A percentile compares a stretch with the other conserved stretches of the same genome.
Conservation (phyloP, 2,888 invertebrate species). For the Rhagium mordax region DNA sequence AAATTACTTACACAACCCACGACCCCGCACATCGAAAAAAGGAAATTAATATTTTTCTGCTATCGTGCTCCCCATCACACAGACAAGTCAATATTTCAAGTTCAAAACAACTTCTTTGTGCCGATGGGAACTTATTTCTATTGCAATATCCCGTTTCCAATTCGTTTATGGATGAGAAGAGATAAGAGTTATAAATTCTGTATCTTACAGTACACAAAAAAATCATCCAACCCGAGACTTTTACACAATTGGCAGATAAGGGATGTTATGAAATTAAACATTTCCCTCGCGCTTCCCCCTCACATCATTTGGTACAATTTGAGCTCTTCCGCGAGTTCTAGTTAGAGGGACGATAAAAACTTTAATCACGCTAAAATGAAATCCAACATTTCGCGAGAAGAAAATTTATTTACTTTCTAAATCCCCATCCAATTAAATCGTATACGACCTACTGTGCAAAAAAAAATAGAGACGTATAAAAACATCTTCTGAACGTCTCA, state of each 20-base stretch:
- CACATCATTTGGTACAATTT: neutral
- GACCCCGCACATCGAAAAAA: too few species aligned
- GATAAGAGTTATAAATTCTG: neutral
- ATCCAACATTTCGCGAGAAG: constrained; percentile 29
- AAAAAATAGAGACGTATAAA: constrained; percentile 17
- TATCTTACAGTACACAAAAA: neutral
- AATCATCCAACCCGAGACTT: neutral
- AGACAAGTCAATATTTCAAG: too few species aligned
- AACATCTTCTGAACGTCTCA: constrained; percentile 26
- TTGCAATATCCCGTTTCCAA: too few species aligned
- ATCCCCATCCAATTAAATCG: constrained; percentile 31
- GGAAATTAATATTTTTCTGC: too few species aligned
- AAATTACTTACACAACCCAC: too few species aligned
- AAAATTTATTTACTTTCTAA: constrained; percentile 30
- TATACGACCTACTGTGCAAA: constrained; percentile 21
- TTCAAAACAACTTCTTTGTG: too few species aligned
- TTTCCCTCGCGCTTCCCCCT: neutral
- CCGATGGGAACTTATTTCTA: too few species aligned
- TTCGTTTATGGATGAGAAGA: too few species aligned
- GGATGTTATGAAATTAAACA: constrained; percentile 1
- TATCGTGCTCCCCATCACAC: too few species aligned
- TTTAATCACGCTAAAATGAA: constrained; percentile 30
- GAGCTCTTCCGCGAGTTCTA: constrained; percentile 11
- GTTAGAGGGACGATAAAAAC: constrained; percentile 22
- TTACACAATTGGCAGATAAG: neutral